These are phyloP conservation scores for Tapirus terrestris DNA, from an alignment of 2,113 vertebrate genomes.

Conservation along the genomic window DNA sequence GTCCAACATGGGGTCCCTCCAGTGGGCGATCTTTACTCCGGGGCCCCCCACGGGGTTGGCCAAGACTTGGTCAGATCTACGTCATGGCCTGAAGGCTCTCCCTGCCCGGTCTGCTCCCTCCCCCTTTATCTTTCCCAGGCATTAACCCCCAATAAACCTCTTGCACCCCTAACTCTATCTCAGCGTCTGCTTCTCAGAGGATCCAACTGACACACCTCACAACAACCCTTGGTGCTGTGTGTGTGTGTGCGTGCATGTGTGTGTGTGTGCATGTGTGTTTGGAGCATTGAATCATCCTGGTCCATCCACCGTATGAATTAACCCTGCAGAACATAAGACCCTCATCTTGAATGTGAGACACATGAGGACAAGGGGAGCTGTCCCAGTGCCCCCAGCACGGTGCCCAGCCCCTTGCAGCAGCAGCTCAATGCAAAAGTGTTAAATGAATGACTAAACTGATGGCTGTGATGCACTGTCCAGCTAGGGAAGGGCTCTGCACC, in stretches of 20 bases:
- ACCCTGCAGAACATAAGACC: background rate
- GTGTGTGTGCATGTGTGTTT: background rate
- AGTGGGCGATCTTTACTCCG: background rate
- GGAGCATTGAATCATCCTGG: background rate
- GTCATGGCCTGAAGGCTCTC: background rate
- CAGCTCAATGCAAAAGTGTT: background rate
- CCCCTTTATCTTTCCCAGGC: background rate
- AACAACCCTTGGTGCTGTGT: background rate
- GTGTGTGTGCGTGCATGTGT: background rate
- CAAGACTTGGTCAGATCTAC: background rate
- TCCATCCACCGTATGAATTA: background rate
- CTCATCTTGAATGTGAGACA: background rate
- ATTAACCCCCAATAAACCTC: background rate
- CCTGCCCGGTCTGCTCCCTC: background rate
- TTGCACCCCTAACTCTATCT: background rate
- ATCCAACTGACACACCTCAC: background rate
- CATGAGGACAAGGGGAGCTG: rapidly evolving
- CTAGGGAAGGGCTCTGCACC: background rate
- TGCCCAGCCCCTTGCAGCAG: background rate
- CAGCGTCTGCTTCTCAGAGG: background rate
- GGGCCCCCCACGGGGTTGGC: too few relatives aligned
- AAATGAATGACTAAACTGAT: background rate
- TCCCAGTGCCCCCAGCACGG: too few relatives aligned
- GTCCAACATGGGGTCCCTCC: background rate
- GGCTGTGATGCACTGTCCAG: background rate